A percentile compares a stretch with the other conserved stretches of the same genome.
These are phyloP conservation scores for Rhabdornis inornatus DNA, from an alignment of 2,113 vertebrate species.

Conservation along the genomic window DNA sequence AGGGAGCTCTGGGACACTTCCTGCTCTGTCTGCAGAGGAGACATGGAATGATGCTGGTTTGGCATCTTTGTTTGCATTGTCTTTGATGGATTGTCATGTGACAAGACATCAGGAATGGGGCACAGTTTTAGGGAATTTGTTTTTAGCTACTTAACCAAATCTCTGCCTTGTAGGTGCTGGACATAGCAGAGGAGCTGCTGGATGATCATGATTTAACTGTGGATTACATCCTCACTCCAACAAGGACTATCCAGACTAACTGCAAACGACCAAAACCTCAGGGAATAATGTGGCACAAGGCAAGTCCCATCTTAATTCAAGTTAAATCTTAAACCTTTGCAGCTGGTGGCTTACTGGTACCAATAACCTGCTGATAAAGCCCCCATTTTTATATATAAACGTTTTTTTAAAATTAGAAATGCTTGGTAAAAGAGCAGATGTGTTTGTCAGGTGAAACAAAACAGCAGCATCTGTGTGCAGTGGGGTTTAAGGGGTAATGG, in stretches of 20 bases:
- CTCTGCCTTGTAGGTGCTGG: slow-evolving; percentile 77
- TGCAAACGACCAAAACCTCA: slow-evolving; percentile 80
- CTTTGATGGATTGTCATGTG: neutral
- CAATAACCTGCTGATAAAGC: neutral
- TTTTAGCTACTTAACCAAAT: neutral
- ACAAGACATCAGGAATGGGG: neutral
- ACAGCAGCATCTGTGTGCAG: neutral
- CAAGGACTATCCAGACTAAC: slow-evolving; percentile 81
- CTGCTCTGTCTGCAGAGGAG: neutral
- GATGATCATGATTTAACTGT: slow-evolving; percentile 90
- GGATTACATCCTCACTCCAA: slow-evolving; percentile 94
- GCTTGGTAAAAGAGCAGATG: neutral
- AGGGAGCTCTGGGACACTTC: neutral
- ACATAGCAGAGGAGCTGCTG: slow-evolving; percentile 85
- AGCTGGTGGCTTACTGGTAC: neutral
- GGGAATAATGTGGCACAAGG: slow-evolving; percentile 91
- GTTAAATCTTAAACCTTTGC: neutral
- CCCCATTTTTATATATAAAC: neutral
- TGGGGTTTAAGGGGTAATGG: neutral
- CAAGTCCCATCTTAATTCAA: slow-evolving; percentile 16
- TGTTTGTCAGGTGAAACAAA: neutral
- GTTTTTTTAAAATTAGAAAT: neutral
- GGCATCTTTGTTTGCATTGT: neutral
- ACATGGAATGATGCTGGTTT: neutral
- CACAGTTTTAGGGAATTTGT: neutral